A percentile compares a stretch with the other conserved stretches of the same genome.
phyloP scores from a whole-genome alignment of 2,113 vertebrate genomes.

The Siniperca chuatsi region DNA sequence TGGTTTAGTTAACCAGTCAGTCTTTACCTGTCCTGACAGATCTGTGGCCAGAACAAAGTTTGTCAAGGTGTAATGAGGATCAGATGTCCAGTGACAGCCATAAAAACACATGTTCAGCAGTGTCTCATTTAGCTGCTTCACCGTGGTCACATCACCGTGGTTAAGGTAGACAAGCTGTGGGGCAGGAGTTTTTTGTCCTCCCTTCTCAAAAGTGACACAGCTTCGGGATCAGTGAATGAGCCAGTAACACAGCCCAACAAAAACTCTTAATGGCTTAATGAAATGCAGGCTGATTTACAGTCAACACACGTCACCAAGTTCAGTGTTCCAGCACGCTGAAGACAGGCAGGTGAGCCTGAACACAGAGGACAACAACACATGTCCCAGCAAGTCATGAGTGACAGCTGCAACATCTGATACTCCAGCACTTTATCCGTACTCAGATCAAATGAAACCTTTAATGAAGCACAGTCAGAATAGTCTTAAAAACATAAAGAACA shows the following conservation, averaged over 20 bases:
- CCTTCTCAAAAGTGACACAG: background rate
- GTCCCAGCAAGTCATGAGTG: slow-evolving; percentile 25
- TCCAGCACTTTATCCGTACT: background rate
- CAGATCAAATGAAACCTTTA: background rate
- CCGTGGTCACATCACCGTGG: too few species aligned
- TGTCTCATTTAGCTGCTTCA: background rate
- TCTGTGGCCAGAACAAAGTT: background rate
- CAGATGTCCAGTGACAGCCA: background rate
- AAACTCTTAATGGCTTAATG: slow-evolving; percentile 1
- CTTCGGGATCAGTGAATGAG: background rate
- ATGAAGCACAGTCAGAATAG: background rate
- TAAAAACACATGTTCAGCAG: too few species aligned
- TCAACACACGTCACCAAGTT: slow-evolving; percentile 15
- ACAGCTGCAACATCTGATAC: background rate
- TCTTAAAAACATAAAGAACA: background rate
- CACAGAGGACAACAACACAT: background rate
- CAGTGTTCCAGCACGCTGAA: slow-evolving; percentile 3
- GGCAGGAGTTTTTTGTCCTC: background rate
- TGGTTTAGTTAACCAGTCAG: background rate
- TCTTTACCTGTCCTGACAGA: slow-evolving; percentile 20
- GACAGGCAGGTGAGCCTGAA: slow-evolving; percentile 12
- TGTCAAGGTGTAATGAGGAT: background rate
- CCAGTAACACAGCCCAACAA: background rate
- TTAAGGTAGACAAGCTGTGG: too few species aligned
- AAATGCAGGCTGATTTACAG: background rate